These are phyloP conservation scores for Rhizomys pruinosus DNA, from an alignment of 2,113 vertebrate genomes.

Conservation along the genomic window DNA sequence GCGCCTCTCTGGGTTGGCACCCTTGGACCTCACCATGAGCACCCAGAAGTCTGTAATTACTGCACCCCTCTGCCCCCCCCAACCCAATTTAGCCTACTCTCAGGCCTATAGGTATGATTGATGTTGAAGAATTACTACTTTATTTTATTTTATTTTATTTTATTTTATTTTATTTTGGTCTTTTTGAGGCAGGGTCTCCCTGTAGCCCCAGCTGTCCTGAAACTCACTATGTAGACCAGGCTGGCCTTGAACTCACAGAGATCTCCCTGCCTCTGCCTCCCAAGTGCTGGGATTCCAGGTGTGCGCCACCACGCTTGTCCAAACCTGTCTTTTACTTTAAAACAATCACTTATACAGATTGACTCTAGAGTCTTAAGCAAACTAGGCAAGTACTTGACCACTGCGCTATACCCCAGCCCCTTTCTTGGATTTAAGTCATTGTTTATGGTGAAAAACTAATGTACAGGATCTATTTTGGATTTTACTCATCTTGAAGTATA, in stretches of 20 bases:
- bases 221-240: too few species aligned
- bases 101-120: conserved; percentile 1
- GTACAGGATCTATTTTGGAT: neutral
- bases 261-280: too few species aligned
- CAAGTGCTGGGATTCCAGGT: too few species aligned
- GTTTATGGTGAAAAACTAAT: conserved; percentile 28
- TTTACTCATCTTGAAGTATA: conserved; percentile 23
- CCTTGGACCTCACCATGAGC: neutral
- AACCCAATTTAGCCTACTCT: conserved; percentile 38
- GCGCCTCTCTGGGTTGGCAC: neutral
- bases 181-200: too few species aligned
- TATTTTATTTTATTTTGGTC: too few species aligned
- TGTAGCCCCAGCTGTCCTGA: too few species aligned
- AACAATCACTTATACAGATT: neutral
- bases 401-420: neutral
- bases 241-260: too few species aligned
- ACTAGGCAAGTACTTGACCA: neutral
- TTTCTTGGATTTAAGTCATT: neutral
- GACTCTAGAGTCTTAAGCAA: neutral
- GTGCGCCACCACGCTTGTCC: too few species aligned
- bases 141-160: neutral
- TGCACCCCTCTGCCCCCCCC: too few species aligned
- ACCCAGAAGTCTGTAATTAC: conserved; percentile 55
- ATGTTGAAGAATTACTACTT: conserved; percentile 58
- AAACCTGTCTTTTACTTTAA: neutral